Evolutionary conservation across 64 coral and sea anemone genomes (phyloP), one percentile per base, ranked within the genome.

Genomic region (Dendrophyllia cribrosa): DNA sequence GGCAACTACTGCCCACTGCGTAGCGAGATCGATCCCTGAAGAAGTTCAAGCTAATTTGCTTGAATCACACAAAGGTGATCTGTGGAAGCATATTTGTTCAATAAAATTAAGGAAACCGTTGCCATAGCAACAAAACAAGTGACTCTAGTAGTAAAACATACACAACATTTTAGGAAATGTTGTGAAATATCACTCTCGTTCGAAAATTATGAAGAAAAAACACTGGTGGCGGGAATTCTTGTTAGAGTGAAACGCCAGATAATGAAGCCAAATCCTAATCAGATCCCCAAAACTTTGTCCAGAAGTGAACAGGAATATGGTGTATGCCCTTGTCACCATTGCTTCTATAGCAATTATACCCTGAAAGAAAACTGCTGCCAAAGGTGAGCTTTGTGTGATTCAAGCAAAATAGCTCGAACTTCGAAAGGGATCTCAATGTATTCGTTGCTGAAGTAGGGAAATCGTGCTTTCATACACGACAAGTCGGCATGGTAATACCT

Each of bases 401-500:
- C 87, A 77, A 51, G 72, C 72, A 89, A 77, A 43, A 51, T 89
- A 21, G 87, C 55, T 51, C 58, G 72, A 51, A 75, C 59, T 4
- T 89, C 72, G 0, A 51, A 34, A 65, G 87, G 74, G 71, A 89
- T 89, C 59, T 78, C 71, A 43, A 89, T 89, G 73, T 89, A 89
- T 24, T 89, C 44, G 17, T 59, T 76, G 23, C 58, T 60, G 72
- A 89, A 49, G 72, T 88, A 88, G 11, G 72, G 86, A 63, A 88
- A 88, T 15, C 86, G 70, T 75, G 72, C 71, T 43, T 89, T 82
- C 68, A 94, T 79, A 44, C 92, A 94, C 22, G 58, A n/a, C 7
- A 22, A 55, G 61, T 88, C 60, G 23, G 85, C 74, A 82, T 83
- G 92, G 84, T 93, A 93, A 77, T 71, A 93, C 49, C 85, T 46